Evolutionary conservation across 2,113 vertebrate genomes (phyloP), one percentile per base, ranked within the genome.

Genomic region (Steatornis caripensis): DNA sequence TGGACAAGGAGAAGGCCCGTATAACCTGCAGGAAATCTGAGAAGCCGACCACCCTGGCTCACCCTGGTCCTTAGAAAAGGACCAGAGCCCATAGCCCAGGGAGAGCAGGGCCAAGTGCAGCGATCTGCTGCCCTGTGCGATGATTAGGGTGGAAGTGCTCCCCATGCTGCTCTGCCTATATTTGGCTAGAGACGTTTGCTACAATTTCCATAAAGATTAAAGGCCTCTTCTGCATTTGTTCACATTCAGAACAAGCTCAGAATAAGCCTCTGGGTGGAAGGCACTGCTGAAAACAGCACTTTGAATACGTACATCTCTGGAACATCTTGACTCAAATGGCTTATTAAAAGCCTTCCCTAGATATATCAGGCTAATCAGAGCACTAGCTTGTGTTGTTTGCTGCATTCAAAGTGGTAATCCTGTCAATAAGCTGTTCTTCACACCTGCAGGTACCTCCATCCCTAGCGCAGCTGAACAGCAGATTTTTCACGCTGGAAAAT

Each of bases 251-350:
- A 81, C 19, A 22, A 95, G 90, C 90, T 93, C 92, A 11, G 66
- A 87, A 54, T 86, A 54, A 30, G 89, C 95, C 96, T 82, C 93
- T 65, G 95, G 93, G 95, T 92, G 84, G 68, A 80, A 97, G 70
- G 89, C 85, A 3, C 46, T 94, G 91, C 95, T 97, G 97, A 95
- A 93, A 96, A 70, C 94, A 96, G 93, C 96, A 88, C 94, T 97
- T 74, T 90, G 95, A 92, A 68, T 87, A 55, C 30, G 9, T 65
- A 62, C 81, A 69, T 79, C 84, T 81, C 94, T 77, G 86, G 72
- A 94, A 94, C 80, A 88, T 58, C 88, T 91, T 94, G 88, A 91
- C 75, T 96, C 89, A 30, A 90, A 82, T 7, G 23, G 85, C 92
- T 97, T 82, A 93, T 95, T 96, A 95, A 95, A 95, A 95, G 64